A percentile compares a stretch with the other conserved stretches of the same genome.
Evolutionary conservation across 2,888 invertebrate genomes (phyloP).

Genomic region (Allophyes oxyacanthae): DNA sequence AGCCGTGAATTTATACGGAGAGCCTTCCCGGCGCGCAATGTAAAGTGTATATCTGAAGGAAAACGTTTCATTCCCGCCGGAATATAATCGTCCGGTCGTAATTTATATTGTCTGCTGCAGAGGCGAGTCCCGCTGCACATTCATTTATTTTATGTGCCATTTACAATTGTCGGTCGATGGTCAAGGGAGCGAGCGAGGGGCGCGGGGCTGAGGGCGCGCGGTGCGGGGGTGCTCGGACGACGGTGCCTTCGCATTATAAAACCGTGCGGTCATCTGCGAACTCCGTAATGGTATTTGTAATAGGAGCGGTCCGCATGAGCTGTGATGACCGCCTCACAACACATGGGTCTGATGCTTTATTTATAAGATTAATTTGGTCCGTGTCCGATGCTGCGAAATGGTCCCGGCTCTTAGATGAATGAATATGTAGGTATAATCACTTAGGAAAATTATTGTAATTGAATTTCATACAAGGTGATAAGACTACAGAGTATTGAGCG

Average conservation of each 20-base stretch:
- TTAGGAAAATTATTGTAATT: conserved; percentile 19
- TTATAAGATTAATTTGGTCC: conserved; percentile 78
- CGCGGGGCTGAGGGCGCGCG: conserved; percentile 64
- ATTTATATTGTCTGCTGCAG: conserved; percentile 90
- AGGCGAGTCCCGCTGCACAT: conserved; percentile 90
- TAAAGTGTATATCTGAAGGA: conserved; percentile 85
- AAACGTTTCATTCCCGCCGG: conserved; percentile 88
- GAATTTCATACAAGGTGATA: conserved; percentile 7
- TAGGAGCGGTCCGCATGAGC: conserved; percentile 82
- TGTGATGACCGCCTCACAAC: conserved; percentile 76
- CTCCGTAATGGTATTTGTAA: conserved; percentile 87
- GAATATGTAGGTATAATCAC: conserved; percentile 28
- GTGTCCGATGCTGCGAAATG: conserved; percentile 49
- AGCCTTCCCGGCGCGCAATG: conserved; percentile 71
- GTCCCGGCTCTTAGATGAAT: conserved; percentile 32
- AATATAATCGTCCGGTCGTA: conserved; percentile 90
- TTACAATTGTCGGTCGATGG: conserved; percentile 90
- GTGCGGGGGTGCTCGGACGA: conserved; percentile 68
- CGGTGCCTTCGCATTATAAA: conserved; percentile 89
- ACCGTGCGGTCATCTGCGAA: conserved; percentile 89
- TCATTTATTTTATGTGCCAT: conserved; percentile 90
- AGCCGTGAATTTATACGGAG: conserved; percentile 67
- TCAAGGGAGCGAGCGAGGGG: conserved; percentile 85
- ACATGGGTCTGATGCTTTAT: conserved; percentile 83
- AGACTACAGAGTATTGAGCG: neutral